Percentiles rank a stretch among this genome's conserved stretches.
These are phyloP conservation scores for Oncorhynchus mykiss DNA, from an alignment of 2,113 vertebrate genomes.

Conservation along the genomic window DNA sequence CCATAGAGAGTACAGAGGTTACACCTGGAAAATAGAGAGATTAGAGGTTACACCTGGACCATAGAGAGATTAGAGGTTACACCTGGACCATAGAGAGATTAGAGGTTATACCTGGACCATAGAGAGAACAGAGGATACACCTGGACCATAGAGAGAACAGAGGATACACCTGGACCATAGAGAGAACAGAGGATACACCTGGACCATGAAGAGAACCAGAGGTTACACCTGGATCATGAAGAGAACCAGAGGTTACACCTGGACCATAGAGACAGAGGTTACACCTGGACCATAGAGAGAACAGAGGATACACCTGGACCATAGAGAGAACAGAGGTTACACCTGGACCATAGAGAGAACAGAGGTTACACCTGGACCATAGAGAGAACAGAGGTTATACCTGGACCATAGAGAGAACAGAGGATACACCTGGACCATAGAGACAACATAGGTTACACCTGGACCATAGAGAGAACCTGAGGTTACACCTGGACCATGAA, in stretches of 20 bases:
- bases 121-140: not conserved
- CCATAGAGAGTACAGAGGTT: constrained; percentile 52
- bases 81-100: constrained; percentile 73
- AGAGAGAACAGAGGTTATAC: no score
- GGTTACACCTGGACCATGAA: no score
- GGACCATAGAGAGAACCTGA: not conserved
- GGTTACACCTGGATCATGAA: no score
- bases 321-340: not conserved
- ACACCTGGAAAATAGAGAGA: constrained; percentile 77
- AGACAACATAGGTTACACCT: constrained; percentile 82
- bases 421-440: not conserved
- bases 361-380: constrained; percentile 83
- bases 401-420: not conserved
- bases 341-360: no score
- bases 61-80: constrained; percentile 63
- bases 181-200: no score
- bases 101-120: not conserved
- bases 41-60: not conserved
- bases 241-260: constrained; percentile 84
- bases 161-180: constrained; percentile 82
- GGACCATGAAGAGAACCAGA: not conserved
- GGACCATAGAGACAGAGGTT: not conserved
- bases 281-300: not conserved
- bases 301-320: constrained; percentile 80
- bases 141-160: not conserved